Base-by-base conservation (phyloP, 2,888 invertebrate genomes). In the Dasypolia templi region DNA sequence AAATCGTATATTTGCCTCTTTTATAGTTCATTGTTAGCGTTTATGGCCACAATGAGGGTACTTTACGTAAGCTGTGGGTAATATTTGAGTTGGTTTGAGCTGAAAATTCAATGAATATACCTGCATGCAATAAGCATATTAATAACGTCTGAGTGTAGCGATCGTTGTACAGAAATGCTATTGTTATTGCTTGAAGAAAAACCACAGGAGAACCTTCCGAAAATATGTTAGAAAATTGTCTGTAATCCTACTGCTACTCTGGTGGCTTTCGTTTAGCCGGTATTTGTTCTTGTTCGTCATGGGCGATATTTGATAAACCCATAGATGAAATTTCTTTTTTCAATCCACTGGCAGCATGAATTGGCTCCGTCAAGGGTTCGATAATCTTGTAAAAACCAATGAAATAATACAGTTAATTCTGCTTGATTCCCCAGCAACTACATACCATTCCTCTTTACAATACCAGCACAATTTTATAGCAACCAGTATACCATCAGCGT, bases 401-500 rank as follows among this genome's bases (percentile, higher is more conserved):
- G 9, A 63, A 22, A 22, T 46, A 9, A 29, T 22, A 17, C 17
- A 26, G 11, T 17, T 32, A 46, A n/a, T 49, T 46, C 0, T n/a
- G 0, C 7, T 51, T 22, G 3, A 51, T n/a, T 35, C 19, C 17
- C 3, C 11, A 58, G 12, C 29, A 56, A 68, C 39, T 66, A 51
- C 68, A 82, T 72, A 64, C 51, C 32, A 32, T 61, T 51, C 17
- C 39, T 32, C 32, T 26, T 51, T 61, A 51, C 55, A 77, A 55
- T 73, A 77, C 58, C 63, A 64, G 51, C 29, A 61, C 35, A 51
- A 75, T 68, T n/a, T 72, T 66, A 83, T 78, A 85, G 83, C 84
- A 77, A 80, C 70, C 76, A 75, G 80, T 82, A 80, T 80, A 81
- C 84, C 83, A 82, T 86, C 81, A 85, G 80, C 76, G 70, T 86